Evolutionary conservation across 2,113 vertebrate species (phyloP).

Genomic region (Hemiprocne comata): DNA sequence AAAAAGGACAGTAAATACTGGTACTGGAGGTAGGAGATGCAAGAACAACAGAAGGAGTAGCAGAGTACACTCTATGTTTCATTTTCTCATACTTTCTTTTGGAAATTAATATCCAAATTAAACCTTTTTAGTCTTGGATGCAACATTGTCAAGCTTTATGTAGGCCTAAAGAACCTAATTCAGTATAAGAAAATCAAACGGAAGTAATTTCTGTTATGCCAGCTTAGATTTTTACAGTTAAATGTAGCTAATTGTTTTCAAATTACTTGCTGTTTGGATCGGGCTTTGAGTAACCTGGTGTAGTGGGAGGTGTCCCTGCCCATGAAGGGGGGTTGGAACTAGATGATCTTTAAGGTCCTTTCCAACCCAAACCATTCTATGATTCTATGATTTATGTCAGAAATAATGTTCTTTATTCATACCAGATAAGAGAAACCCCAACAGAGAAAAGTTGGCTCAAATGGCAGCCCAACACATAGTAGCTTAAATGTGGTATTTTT

Average conservation of each 20-base stretch:
- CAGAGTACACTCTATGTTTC: not conserved
- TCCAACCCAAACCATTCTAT: too few relatives aligned
- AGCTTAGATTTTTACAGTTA: not conserved
- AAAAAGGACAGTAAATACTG: not conserved
- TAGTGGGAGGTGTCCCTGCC: not conserved
- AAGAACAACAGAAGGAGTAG: too few relatives aligned
- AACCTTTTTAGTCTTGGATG: not conserved
- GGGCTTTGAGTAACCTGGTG: too few relatives aligned
- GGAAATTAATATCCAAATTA: not conserved
- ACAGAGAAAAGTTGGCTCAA: not conserved
- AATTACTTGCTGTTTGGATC: not conserved
- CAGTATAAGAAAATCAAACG: not conserved
- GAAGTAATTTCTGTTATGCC: not conserved
- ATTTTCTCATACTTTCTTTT: not conserved
- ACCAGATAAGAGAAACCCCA: not conserved
- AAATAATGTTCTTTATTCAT: not conserved
- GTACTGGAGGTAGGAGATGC: not conserved
- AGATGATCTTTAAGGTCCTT: too few relatives aligned
- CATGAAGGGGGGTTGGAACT: too few relatives aligned
- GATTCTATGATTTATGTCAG: not conserved
- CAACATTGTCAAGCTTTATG: not conserved
- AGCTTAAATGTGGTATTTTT: not conserved
- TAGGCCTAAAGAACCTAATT: not conserved
- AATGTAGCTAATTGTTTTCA: not conserved
- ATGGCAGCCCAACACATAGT: not conserved